phyloP scores from a whole-genome alignment of 1,140 invertebrate species.

The Wiebesia pumilae region DNA sequence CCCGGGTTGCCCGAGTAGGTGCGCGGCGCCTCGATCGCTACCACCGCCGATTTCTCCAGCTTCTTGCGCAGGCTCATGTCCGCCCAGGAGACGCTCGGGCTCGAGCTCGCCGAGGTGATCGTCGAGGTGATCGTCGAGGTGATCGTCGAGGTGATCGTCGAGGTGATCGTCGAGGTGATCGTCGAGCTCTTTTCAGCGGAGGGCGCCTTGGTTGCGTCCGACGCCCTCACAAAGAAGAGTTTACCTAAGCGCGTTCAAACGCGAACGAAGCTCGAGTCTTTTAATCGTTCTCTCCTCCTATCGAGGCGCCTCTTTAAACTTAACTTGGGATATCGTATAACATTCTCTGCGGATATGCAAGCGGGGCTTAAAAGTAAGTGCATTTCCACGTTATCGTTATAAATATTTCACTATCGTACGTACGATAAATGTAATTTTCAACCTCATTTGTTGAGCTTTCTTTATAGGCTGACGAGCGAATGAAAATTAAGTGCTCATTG shows the following conservation, averaged over 20 bases:
- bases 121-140: constrained; percentile 31
- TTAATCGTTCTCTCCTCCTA: not conserved
- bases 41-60: not conserved
- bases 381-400: no score
- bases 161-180: not conserved
- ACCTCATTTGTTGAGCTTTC: no score
- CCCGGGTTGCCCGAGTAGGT: not conserved
- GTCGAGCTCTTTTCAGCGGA: constrained; percentile 23
- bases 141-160: constrained; percentile 20
- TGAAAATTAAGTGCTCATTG: no score
- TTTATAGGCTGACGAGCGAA: no score
- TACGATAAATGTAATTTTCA: no score
- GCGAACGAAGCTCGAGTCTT: not conserved
- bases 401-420: no score
- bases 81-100: constrained; percentile 16
- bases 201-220: constrained; percentile 34
- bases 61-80: constrained; percentile 25
- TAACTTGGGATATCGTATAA: no score
- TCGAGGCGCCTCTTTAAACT: no score
- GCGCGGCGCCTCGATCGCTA: constrained; percentile 1
- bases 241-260: constrained; percentile 6
- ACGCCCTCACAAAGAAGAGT: constrained; percentile 49
- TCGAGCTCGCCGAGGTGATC: not conserved
- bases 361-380: no score
- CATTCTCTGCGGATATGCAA: no score